Evolutionary conservation across 2,113 vertebrate species (phyloP).

Genomic region (Zosterops hypoxanthus): DNA sequence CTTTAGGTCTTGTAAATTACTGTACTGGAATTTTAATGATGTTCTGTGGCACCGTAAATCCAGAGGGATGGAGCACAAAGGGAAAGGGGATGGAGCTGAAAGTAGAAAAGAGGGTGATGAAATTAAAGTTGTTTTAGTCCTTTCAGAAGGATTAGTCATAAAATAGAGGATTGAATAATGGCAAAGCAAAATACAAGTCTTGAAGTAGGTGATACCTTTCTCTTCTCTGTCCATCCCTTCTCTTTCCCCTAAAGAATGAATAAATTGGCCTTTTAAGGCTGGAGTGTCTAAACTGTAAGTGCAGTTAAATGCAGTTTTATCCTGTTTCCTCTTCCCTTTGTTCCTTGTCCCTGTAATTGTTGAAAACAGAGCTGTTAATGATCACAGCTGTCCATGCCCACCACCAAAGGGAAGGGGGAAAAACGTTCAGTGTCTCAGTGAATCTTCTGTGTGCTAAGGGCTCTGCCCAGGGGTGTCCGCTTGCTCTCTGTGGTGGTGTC

Average conservation of each 20-base stretch:
- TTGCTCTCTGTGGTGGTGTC: no score
- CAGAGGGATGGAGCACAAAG: background rate
- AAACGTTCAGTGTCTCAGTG: accelerated
- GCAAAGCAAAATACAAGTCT: background rate
- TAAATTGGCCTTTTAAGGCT: background rate
- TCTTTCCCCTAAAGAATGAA: background rate
- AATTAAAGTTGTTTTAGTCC: background rate
- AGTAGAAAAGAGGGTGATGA: background rate
- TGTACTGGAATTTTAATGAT: background rate
- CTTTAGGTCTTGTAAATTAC: background rate
- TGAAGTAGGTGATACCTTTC: background rate
- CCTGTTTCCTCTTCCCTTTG: background rate
- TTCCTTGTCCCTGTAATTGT: background rate
- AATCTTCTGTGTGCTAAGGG: accelerated
- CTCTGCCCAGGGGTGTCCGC: background rate
- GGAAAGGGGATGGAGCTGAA: background rate
- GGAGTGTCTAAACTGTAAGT: accelerated
- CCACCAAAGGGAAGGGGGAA: background rate
- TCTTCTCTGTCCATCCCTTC: background rate
- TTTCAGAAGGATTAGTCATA: background rate
- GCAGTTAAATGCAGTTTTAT: background rate
- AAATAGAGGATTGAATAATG: background rate
- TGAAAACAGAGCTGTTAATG: background rate
- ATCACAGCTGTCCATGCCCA: accelerated
- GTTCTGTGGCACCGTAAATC: background rate